Conservation (phyloP, 2,888 invertebrate species). For the Phorcus lineatus region DNA sequence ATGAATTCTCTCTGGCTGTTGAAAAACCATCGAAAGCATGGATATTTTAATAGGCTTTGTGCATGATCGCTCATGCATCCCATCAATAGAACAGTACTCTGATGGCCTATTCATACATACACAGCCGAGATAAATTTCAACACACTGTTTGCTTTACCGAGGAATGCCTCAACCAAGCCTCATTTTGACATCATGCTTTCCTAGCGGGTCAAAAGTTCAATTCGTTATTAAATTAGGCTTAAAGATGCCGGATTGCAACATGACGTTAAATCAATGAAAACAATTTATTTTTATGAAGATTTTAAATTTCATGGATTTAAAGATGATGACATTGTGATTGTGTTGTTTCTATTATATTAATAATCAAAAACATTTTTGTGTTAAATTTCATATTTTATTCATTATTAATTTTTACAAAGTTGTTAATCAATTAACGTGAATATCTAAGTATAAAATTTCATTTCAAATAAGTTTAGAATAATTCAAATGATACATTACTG, state of each 20-base stretch:
- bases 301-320: too few species aligned
- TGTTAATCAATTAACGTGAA: too few species aligned
- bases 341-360: too few species aligned
- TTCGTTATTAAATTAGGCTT: background rate
- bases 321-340: too few species aligned
- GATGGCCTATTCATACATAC: constrained; percentile 8
- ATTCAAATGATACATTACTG: too few species aligned
- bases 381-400: too few species aligned
- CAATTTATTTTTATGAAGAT: background rate
- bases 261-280: constrained; percentile 11
- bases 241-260: background rate
- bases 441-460: too few species aligned
- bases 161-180: background rate
- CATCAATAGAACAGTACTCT: background rate
- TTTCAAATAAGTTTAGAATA: too few species aligned
- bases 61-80: constrained; percentile 9
- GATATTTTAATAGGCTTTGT: background rate
- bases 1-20: too few species aligned
- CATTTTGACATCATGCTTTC: background rate
- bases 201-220: background rate
- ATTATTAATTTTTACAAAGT: too few species aligned
- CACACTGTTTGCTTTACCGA: background rate
- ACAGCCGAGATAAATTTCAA: background rate
- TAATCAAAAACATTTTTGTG: too few species aligned
- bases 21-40: too few species aligned